Conservation (phyloP, 2,888 invertebrate genomes). For the Dasypolia templi region DNA sequence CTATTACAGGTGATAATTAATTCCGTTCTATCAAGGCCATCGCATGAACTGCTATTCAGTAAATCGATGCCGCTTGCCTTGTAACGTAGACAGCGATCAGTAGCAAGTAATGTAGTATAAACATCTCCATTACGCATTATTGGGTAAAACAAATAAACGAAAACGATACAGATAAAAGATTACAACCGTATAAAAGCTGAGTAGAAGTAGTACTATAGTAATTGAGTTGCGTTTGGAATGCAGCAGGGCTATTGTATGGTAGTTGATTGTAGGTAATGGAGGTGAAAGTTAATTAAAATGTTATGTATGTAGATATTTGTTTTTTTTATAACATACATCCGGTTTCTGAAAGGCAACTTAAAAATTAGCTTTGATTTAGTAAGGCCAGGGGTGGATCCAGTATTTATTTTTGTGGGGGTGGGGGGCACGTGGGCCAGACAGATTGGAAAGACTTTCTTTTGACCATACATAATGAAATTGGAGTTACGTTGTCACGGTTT, state of each 20-base stretch:
- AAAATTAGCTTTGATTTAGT: not conserved
- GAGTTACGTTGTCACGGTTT: too few species aligned
- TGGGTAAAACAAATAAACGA: constrained; percentile 11
- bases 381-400: too few species aligned
- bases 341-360: not conserved
- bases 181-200: constrained; percentile 4
- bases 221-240: constrained; percentile 17
- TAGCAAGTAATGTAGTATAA: constrained; percentile 45
- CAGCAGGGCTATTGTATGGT: constrained; percentile 8
- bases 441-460: too few species aligned
- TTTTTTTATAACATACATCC: not conserved
- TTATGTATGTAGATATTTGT: constrained; percentile 5
- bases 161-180: not conserved
- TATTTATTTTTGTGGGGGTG: too few species aligned
- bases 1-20: constrained; percentile 89
- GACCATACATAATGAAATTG: too few species aligned
- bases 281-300: not conserved
- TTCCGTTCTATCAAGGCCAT: constrained; percentile 86
- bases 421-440: too few species aligned
- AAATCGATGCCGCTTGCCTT: constrained; percentile 70
- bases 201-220: constrained; percentile 31
- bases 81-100: constrained; percentile 59
- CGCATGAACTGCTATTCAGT: constrained; percentile 84
- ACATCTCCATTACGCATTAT: constrained; percentile 20
- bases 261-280: not conserved